Evolutionary conservation across 2,113 vertebrate genomes (phyloP).

Genomic region (Neodon shergylaensis): DNA sequence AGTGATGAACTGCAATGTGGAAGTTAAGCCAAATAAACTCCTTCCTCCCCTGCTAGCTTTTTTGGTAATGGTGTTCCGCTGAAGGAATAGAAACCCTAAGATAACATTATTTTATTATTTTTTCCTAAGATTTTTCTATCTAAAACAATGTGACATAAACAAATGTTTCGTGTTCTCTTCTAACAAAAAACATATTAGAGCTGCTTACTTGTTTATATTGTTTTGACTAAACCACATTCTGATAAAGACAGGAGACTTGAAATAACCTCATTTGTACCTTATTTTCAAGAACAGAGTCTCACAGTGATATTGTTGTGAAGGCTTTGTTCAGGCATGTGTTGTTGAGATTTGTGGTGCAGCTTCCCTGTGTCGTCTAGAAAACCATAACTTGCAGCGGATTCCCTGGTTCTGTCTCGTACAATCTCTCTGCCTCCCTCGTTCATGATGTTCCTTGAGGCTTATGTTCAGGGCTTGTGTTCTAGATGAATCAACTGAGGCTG

Average conservation of each 20-base stretch:
- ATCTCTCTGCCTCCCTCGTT: not conserved
- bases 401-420: no score
- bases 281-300: not conserved
- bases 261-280: not conserved
- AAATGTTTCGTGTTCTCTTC: not conserved
- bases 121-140: not conserved
- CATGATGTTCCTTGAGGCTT: no score
- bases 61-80: not conserved
- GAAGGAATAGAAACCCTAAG: not conserved
- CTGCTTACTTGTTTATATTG: not conserved
- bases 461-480: not conserved
- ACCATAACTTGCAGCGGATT: not conserved
- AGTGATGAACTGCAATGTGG: not conserved
- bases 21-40: not conserved
- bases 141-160: not conserved
- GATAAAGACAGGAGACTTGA: not conserved
- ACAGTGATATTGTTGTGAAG: not conserved
- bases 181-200: not conserved
- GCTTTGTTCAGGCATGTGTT: not conserved
- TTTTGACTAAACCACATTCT: not conserved
- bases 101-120: not conserved
- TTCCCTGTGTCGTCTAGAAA: not conserved
- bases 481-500: not conserved
- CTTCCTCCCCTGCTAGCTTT: not conserved
- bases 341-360: not conserved